These are phyloP conservation scores for Aphidius ervi DNA, from an alignment of 1,140 invertebrate species.

Conservation along the genomic window DNA sequence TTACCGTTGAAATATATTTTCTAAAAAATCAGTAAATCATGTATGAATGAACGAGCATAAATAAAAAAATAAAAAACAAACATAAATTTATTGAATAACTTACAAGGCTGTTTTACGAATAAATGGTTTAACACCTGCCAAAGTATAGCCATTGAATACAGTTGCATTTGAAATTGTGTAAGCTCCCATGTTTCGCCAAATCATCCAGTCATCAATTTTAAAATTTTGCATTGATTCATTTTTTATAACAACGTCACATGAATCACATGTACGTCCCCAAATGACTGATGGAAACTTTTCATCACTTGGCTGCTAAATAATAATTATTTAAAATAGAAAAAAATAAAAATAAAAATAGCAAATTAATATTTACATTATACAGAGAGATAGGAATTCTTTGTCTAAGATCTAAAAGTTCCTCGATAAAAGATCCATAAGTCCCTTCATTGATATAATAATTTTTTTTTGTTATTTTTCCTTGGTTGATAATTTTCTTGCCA, in stretches of 20 bases:
- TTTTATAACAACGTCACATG: slow-evolving; percentile 58
- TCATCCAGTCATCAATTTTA: slow-evolving; percentile 57
- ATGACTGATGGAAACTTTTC: slow-evolving; percentile 46
- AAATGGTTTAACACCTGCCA: slow-evolving; percentile 48
- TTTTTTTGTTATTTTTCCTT: slow-evolving; percentile 33
- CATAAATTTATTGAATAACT: slow-evolving; percentile 14
- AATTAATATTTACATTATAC: slow-evolving; percentile 45
- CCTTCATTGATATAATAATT: slow-evolving; percentile 72
- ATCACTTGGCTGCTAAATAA: slow-evolving; percentile 20
- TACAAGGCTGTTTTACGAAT: slow-evolving; percentile 35
- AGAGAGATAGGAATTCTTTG: slow-evolving; percentile 40
- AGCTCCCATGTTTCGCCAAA: slow-evolving; percentile 60
- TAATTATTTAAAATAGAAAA: neutral
- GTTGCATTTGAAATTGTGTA: slow-evolving; percentile 57
- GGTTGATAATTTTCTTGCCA: slow-evolving; percentile 54
- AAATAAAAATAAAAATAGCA: neutral
- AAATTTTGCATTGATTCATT: slow-evolving; percentile 52
- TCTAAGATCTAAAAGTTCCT: slow-evolving; percentile 37
- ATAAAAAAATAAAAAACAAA: neutral
- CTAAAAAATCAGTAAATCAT: no score
- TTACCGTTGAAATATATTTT: no score
- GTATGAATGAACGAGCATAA: no score
- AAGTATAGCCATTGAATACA: slow-evolving; percentile 58
- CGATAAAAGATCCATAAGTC: slow-evolving; percentile 67
- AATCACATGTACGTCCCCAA: slow-evolving; percentile 69